Evolutionary conservation across 2,797 vertebrate species (phyloP).

Genomic region (Catamblyrhynchus diadema): DNA sequence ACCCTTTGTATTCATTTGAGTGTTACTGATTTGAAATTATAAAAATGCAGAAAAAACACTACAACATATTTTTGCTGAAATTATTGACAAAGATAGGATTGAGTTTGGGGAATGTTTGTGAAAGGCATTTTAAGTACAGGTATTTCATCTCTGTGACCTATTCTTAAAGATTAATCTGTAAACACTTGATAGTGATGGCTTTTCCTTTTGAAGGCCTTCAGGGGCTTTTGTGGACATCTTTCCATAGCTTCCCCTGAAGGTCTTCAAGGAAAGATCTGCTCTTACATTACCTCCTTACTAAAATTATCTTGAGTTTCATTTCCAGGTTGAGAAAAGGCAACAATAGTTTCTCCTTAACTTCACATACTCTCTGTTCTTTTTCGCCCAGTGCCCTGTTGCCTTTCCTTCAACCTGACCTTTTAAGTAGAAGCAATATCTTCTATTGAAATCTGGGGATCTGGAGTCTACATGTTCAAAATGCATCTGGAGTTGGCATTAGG

Average conservation of each 20-base stretch:
- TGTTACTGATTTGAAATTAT: background rate
- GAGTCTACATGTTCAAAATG: background rate
- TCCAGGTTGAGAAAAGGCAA: background rate
- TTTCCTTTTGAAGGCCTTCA: background rate
- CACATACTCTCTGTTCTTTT: background rate
- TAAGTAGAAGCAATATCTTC: background rate
- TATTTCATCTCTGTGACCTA: background rate
- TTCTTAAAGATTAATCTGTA: background rate
- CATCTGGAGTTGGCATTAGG: background rate
- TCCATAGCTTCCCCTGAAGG: background rate
- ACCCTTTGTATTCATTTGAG: background rate
- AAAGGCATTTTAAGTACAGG: background rate
- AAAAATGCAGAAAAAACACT: background rate
- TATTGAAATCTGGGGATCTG: background rate
- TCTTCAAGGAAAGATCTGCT: background rate
- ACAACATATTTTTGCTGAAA: background rate
- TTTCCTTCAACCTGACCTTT: background rate
- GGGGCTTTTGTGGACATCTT: background rate
- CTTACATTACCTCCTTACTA: background rate
- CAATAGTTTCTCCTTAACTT: background rate
- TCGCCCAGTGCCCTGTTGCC: background rate
- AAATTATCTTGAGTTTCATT: background rate
- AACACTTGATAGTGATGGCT: background rate
- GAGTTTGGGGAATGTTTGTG: background rate
- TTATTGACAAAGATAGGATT: background rate